These are phyloP conservation scores for Drosophila sordidula DNA, from an alignment of 2,888 invertebrate genomes.

Conservation along the genomic window DNA sequence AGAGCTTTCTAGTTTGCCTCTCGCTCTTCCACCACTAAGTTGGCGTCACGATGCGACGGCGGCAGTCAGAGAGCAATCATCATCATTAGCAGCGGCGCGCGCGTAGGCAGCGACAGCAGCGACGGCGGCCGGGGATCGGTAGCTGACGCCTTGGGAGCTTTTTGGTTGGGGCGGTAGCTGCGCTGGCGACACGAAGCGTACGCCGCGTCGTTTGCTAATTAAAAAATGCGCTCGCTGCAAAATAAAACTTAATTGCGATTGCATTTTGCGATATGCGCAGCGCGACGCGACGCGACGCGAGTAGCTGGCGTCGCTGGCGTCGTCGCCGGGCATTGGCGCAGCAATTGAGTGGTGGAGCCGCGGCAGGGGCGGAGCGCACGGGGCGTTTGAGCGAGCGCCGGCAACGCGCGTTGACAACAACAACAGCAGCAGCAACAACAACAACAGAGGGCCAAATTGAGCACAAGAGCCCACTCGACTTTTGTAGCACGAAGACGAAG, in stretches of 20 bases:
- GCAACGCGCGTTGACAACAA: slow-evolving; percentile 46
- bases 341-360: slow-evolving; percentile 40
- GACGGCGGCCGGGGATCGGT: slow-evolving; percentile 31
- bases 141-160: slow-evolving; percentile 33
- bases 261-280: slow-evolving; percentile 74
- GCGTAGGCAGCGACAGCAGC: slow-evolving; percentile 44
- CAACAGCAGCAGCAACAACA: too few relatives aligned
- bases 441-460: slow-evolving; percentile 50
- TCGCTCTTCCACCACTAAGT: slow-evolving; percentile 33
- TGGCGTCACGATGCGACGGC: slow-evolving; percentile 26
- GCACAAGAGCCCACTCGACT: slow-evolving; percentile 65
- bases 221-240: slow-evolving; percentile 80
- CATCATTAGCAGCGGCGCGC: slow-evolving; percentile 55
- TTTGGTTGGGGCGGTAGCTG: slow-evolving; percentile 45
- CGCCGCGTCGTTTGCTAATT: slow-evolving; percentile 72
- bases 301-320: slow-evolving; percentile 2
- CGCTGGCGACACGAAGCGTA: slow-evolving; percentile 60
- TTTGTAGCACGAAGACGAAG: slow-evolving; percentile 45
- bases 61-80: slow-evolving; percentile 57
- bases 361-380: slow-evolving; percentile 38
- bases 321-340: slow-evolving; percentile 62
- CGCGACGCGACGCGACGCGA: slow-evolving; percentile 38
- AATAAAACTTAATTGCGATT: slow-evolving; percentile 82
- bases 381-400: slow-evolving; percentile 55
- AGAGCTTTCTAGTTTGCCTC: slow-evolving; percentile 1